Evolutionary conservation across 2,113 vertebrate species (phyloP), one percentile per base, ranked within the genome.

Genomic region (Ailuropoda melanoleuca): DNA sequence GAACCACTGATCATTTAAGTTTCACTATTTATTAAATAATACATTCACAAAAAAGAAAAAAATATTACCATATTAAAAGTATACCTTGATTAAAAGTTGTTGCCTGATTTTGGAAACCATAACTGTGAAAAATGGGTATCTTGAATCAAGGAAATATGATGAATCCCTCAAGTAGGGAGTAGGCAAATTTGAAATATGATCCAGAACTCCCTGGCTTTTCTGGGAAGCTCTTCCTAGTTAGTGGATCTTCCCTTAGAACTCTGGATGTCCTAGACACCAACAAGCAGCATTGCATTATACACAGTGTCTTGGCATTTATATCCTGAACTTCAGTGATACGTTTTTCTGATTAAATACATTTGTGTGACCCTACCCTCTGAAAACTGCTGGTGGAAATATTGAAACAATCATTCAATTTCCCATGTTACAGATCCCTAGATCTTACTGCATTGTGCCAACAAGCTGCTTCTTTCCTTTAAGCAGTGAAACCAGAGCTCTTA

Each of bases 361-460:
- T 60, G 29, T 70, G 68, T 64, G 48, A 83, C 62, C 14, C 8
- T 62, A 34, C 6, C 8, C 29, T 89, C 75, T 88, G 75, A 88
- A 94, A 95, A 75, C 62, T 86, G 9, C 14, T 84, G 34, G 23
- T 85, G 3, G 43, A 97, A 97, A 94, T 93, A 86, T 1, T 58
- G 23, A 92, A 93, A 82, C 37, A 80, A 46, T 70, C 31, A 13
- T 70, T 86, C 64, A 58, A 21, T 70, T 94, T 88, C 60, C 66
- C 11, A 15, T 43, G 60, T 94, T 94, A 81, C 75, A 96, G 83
- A 96, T 78, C 34, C 34, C 34, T 84, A 53, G 58, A 56, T 83
- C 43, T 90, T 92, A 12, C 37, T 85, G 77, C 31, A n/a, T 46
- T 62, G 23, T 70, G 18, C 14, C 70, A 95, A 77, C 21, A 87